These are phyloP conservation scores for Leptopilina boulardi DNA, from an alignment of 1,140 invertebrate species.

Conservation along the genomic window DNA sequence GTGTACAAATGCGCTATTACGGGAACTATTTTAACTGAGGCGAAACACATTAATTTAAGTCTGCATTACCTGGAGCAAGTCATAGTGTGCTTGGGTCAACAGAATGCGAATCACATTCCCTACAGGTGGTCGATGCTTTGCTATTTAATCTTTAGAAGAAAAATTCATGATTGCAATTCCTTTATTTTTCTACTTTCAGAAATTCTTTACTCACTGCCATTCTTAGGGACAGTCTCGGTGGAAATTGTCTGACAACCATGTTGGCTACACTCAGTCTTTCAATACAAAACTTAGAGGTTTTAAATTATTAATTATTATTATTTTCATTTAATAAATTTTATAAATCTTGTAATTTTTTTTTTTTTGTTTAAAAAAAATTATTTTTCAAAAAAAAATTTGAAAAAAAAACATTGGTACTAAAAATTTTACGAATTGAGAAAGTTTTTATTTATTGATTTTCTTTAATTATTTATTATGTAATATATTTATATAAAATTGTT, in stretches of 20 bases:
- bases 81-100: conserved; percentile 80
- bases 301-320: conserved; percentile 26
- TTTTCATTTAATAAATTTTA: too few relatives aligned
- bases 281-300: conserved; percentile 75
- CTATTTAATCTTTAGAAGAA: conserved; percentile 31
- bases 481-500: too few relatives aligned
- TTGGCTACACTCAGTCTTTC: conserved; percentile 80
- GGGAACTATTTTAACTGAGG: conserved; percentile 79
- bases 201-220: conserved; percentile 83
- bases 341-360: too few relatives aligned
- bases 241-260: conserved; percentile 83
- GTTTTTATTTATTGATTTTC: too few relatives aligned
- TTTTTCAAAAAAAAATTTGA: too few relatives aligned
- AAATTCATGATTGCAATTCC: conserved; percentile 39
- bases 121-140: conserved; percentile 70
- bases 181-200: conserved; percentile 57
- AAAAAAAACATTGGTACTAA: too few relatives aligned
- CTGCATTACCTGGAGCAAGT: conserved; percentile 84
- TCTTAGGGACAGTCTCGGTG: conserved; percentile 80
- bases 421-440: too few relatives aligned
- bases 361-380: too few relatives aligned
- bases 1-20: conserved; percentile 72
- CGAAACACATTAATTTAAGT: conserved; percentile 82
- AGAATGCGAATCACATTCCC: conserved; percentile 79
- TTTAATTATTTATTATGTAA: too few relatives aligned